Base-by-base conservation (phyloP, 1,140 invertebrate genomes). In the Euwallacea similis region DNA sequence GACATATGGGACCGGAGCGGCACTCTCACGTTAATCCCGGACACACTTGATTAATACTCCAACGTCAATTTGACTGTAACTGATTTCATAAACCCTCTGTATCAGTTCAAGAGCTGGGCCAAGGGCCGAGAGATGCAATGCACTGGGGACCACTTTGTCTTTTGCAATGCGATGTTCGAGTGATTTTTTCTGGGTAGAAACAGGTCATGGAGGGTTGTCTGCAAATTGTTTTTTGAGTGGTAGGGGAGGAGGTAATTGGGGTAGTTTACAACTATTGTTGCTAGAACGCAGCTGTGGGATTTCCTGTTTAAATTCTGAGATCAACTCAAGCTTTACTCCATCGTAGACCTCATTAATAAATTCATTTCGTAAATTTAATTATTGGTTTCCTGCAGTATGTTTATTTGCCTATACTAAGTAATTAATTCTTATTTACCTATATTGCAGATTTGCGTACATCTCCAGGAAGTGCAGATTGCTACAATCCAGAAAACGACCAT, bases 1-100 rank as follows among this genome's bases (percentile, higher is more conserved):
- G 77, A 75, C 78, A 79, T 79, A 79, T 79, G 78, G 78, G 78
- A 67, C 74, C 67, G 55, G 59, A 68, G 70, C 56, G 59, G 67
- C 71, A 75, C 77, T 76, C 74, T 74, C 64, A 75, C 75, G 74
- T 77, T 79, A 80, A 80, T 80, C 77, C 70, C 55, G 70, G 74
- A 73, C 72, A 76, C 77, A 78, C 79, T 80, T 79, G 78, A 80
- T 80, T 78, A 80, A 80, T 80, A 79, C 77, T 77, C 76, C 75
- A 77, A 78, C 77, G 75, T 77, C 78, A 80, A 78, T 79, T 80
- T 78, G 78, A 78, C 74, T 77, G 77, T 78, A 76, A 80, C 72
- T 78, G 77, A 80, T 79, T 79, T 77, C 71, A 76, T 77, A 75
- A 78, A 77, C 13, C 59, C 73, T 65, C 60, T n/a, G 63, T 15